Base-by-base conservation (phyloP, 2,888 invertebrate species). In the Amphiduros pacificus region DNA sequence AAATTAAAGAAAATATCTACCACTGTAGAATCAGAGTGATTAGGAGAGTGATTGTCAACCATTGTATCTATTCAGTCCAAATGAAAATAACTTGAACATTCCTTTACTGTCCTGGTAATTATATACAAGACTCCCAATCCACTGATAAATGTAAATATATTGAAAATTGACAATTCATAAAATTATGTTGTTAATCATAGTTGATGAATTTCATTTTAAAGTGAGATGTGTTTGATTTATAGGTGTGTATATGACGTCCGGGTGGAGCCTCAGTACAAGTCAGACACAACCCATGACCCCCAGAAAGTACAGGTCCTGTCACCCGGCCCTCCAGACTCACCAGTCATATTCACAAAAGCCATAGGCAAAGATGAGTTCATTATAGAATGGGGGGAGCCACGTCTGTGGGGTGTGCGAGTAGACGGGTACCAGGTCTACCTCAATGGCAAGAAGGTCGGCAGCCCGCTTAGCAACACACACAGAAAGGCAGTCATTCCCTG, bases 381-480 rank as follows among this genome's bases (percentile, higher is more conserved):
- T 26, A 75, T 82, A 36, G 80, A 81, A 61, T 82, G 82, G 82
- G 78, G 77, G 6, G 81, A 82, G 65, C 82, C 82, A 14, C 66
- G 74, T 44, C 65, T 79, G 27, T 79, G 74, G 66, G 77, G 77
- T 26, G 75, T 79, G 54, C 75, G 73, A 59, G 73, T 81, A 52
- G 71, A 73, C 56, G 82, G 80, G 28, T 82, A 80, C 62, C 78
- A 80, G 74, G 76, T 82, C 49, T 80, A 75, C 63, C 65, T 82
- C 68, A 81, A 82, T 69, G 81, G 77, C 51, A 79, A 77, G 68
- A 80, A 78, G 65, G 78, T 77, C 24, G 82, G 82, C 24, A 77
- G 74, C 68, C 73, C 73, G 51, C 69, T 82, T 54, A 76, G 72
- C 56, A 70, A 70, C 56, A 73, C 74, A 14, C 78, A 82, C 62